These are phyloP conservation scores for Alosa sapidissima DNA, from an alignment of 2,797 vertebrate genomes.

Conservation along the genomic window DNA sequence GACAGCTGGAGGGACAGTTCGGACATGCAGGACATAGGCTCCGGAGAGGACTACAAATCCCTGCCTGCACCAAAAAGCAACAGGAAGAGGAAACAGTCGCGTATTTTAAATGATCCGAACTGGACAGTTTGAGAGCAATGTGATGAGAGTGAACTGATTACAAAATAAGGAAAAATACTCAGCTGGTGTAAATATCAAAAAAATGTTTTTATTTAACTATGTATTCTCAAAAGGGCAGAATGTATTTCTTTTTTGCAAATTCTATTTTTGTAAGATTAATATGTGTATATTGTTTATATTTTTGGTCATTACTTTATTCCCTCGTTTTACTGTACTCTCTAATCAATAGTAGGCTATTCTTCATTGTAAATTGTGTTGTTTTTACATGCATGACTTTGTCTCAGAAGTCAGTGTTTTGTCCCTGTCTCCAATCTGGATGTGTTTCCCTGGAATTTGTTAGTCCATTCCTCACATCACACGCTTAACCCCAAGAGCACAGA, in stretches of 20 bases:
- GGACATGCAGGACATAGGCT: constrained; percentile 83
- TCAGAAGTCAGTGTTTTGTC: too few species aligned
- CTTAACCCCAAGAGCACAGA: neutral
- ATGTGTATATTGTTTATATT: constrained; percentile 43
- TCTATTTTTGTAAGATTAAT: constrained; percentile 78
- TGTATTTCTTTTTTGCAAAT: constrained; percentile 66
- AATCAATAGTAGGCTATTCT: neutral
- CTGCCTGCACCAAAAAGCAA: constrained; percentile 69
- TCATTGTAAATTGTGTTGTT: neutral
- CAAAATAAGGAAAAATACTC: constrained; percentile 21
- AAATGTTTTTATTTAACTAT: constrained; percentile 69
- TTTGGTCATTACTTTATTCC: neutral
- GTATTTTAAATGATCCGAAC: constrained; percentile 65
- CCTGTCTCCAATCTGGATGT: neutral
- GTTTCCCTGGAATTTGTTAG: neutral
- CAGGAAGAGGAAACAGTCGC: constrained; percentile 72
- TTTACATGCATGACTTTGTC: constrained; percentile 4
- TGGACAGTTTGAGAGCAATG: constrained; percentile 56
- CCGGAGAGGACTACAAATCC: constrained; percentile 85
- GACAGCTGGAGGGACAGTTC: constrained; percentile 82
- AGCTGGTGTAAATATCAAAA: constrained; percentile 63
- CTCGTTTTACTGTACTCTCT: neutral
- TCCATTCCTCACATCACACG: neutral
- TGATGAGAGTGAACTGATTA: neutral
- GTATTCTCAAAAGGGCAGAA: constrained; percentile 58